Conservation (phyloP, 2,797 vertebrate genomes). For the Helicolenus hilgendorfi region DNA sequence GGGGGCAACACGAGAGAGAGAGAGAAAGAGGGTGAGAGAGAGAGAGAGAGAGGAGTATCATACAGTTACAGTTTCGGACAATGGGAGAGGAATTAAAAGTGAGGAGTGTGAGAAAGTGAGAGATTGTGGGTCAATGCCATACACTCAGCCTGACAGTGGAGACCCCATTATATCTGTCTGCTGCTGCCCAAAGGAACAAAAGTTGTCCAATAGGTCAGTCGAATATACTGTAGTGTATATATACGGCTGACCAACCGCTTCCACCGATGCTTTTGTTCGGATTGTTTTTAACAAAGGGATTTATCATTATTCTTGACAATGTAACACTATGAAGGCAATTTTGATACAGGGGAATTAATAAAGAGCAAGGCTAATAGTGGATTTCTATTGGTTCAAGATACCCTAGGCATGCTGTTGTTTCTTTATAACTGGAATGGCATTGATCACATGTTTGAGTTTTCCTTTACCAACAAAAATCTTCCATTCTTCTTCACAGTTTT, state of each 20-base stretch:
- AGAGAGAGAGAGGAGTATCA: not conserved
- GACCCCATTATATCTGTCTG: too few species aligned
- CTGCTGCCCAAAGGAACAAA: slow-evolving; percentile 4
- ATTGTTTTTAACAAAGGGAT: not conserved
- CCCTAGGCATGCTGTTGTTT: not conserved
- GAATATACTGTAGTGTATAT: not conserved
- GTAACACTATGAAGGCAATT: not conserved
- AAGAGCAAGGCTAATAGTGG: not conserved
- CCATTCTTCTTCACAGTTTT: not conserved
- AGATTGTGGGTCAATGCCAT: slow-evolving; percentile 1
- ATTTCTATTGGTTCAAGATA: not conserved
- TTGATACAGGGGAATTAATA: not conserved
- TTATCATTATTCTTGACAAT: not conserved
- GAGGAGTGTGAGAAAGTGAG: not conserved
- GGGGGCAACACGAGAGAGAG: not conserved
- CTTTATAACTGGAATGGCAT: not conserved
- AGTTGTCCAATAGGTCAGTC: slow-evolving; percentile 26
- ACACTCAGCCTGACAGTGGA: not conserved
- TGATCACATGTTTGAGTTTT: not conserved
- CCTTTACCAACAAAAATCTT: not conserved
- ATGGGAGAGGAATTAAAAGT: slow-evolving; percentile 5
- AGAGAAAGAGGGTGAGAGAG: not conserved
- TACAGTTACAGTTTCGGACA: slow-evolving; percentile 33
- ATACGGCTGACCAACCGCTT: slow-evolving; percentile 20
- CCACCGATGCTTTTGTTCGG: not conserved